Evolutionary conservation across 1,140 invertebrate species (phyloP).

Genomic region (Papilio dardanus): DNA sequence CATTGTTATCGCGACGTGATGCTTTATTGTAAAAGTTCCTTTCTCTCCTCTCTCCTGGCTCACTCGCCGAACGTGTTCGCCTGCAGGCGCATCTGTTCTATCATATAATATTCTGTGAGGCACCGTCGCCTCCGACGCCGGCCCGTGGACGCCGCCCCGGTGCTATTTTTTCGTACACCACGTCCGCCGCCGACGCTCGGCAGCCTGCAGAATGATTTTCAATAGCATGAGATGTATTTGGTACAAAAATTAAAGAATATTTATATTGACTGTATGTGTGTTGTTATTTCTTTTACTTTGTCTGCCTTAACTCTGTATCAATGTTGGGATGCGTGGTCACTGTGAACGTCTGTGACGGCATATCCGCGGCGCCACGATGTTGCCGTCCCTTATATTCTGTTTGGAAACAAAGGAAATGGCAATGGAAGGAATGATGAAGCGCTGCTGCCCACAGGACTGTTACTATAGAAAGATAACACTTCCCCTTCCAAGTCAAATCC

Average conservation of each 20-base stretch:
- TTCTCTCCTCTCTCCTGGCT: not conserved
- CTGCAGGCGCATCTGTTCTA: not conserved
- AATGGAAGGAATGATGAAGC: no score
- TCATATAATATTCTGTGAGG: slow-evolving; percentile 4
- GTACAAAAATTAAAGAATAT: slow-evolving; percentile 35
- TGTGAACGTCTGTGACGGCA: no score
- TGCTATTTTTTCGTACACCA: no score
- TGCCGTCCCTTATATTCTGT: no score
- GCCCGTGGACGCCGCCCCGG: not conserved
- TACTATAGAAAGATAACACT: no score
- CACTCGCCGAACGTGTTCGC: not conserved
- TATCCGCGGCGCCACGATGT: no score
- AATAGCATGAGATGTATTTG: slow-evolving; percentile 1
- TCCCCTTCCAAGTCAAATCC: no score
- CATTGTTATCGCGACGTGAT: no score
- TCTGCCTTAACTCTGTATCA: not conserved
- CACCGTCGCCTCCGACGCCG: not conserved
- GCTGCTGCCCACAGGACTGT: no score
- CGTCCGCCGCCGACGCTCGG: not conserved
- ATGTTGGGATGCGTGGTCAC: no score
- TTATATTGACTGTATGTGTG: slow-evolving; percentile 18
- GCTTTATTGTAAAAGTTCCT: not conserved
- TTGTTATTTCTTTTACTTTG: no score
- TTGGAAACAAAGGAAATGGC: no score
- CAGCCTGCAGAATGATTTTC: not conserved